These are phyloP conservation scores for Muntiacus reevesi DNA, from an alignment of 2,113 vertebrate genomes.

Conservation along the genomic window DNA sequence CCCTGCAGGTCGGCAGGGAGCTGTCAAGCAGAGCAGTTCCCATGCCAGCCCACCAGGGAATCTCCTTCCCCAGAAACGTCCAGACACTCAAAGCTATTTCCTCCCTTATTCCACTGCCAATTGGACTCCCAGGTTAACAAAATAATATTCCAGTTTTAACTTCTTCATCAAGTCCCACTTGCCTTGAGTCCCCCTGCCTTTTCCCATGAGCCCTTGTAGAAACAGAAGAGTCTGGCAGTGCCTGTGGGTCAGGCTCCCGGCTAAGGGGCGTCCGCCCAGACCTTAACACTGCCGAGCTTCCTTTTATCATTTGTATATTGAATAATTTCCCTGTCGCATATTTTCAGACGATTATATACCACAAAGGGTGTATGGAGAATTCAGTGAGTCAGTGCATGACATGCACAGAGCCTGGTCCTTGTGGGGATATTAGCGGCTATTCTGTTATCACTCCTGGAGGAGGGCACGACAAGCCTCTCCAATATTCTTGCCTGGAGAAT, in stretches of 20 bases:
- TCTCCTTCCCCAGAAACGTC: background rate
- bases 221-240: background rate
- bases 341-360: background rate
- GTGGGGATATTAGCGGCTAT: background rate
- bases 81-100: background rate
- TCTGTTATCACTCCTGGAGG: background rate
- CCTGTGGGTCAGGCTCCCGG: background rate
- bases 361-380: background rate
- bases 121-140: background rate
- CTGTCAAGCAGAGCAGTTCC: background rate
- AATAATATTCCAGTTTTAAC: background rate
- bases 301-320: background rate
- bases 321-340: background rate
- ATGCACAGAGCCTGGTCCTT: background rate
- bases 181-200: background rate
- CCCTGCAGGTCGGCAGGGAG: background rate
- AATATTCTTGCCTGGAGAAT: background rate
- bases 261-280: background rate
- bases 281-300: background rate
- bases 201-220: background rate
- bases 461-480: background rate
- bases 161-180: background rate
- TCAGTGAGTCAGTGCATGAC: background rate
- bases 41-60: background rate
- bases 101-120: background rate